Base-by-base conservation (phyloP, 2,113 vertebrate species). In the Pogona vitticeps region DNA sequence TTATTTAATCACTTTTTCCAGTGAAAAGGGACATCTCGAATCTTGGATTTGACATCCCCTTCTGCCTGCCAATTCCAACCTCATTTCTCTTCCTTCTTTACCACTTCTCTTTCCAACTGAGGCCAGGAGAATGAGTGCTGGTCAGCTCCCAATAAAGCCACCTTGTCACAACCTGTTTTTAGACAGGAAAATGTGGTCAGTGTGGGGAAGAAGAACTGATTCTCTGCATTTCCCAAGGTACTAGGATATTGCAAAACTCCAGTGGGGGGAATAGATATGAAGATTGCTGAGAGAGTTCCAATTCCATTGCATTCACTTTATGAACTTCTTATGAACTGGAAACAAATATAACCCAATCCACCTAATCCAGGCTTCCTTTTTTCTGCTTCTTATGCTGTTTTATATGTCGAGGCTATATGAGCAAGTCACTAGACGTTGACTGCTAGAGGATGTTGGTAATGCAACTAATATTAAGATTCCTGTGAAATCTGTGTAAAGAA, bases 1-100 rank as follows among this genome's bases (percentile, higher is more conserved):
- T 93, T 91, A 93, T 91, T 91, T 91, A 85, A 84, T 38, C 61
- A n/a, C 86, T 63, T 91, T 91, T 89, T 82, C 52, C 71, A 38
- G 72, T 46, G 17, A 23, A 84, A 84, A 18, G 58, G 59, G 38
- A 76, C 72, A 67, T 65, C 38, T 65, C 46, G 72, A 31, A 84
- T 76, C 70, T 84, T 61, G 59, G 70, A 56, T 87, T n/a, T 87
- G 59, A 6, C 61, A 67, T 67, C 33, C 36, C 61, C 38, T 86
- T 87, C 79, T 67, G 31, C 15, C 85, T 82, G 78, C 59, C 79
- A 82, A 68, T 31, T 26, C 59, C 26, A 52, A 75, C 40, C 61
- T 77, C n/a, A 52, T 82, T 87, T 67, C 38, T 58, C 10, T 28
- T 6, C 56, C 38, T 81, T 81, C 40, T 65, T 33, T 79, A 76